Base-by-base conservation (phyloP, 2,113 vertebrate genomes). In the Datnioides undecimradiatus region DNA sequence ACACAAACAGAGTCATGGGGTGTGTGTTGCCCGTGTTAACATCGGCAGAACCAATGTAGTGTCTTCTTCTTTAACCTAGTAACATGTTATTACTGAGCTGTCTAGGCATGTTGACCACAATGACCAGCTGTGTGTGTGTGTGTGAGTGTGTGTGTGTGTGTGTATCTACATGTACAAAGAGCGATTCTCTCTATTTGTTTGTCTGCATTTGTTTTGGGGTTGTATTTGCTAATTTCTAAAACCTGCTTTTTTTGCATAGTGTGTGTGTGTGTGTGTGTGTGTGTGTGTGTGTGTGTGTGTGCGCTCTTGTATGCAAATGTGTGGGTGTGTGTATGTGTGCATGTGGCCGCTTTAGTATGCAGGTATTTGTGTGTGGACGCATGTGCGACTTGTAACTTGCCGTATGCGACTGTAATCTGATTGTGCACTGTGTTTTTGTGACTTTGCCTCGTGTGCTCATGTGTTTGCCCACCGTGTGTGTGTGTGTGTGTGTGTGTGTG, bases 81-180 rank as follows among this genome's bases (percentile, higher is more conserved):
- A 82, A 58, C 71, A 57, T 87, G 80, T 86, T 69, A 82, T 88
- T 80, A 73, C 59, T 76, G 83, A 85, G 48, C 67, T 58, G 88
- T 79, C 33, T 5, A 36, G 54, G 14, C 76, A 72, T 5, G 70
- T 55, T 85, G 19, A 72, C 27, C 5, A 0, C 68, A 79, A 19
- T 80, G 64, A 83, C 59, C 33, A 29, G 3, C 9, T 80, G 13
- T 81, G 46, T 82, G 59, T 31, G 58, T 75, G 55, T 68, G 21
- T 46, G 23, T 49, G 34, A 7, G 33, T 76, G 38, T 45, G n/a
- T 69, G 55, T 62, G 54, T 9, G 62, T 57, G 31, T 14, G 19
- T 70, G 40, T 21, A 11, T 16, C 19, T 48, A 34, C 3, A 25
- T 36, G 13, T 38, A n/a, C 29, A 49, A 12, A 48, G 11, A 46